These are phyloP conservation scores for Montipora capricornis DNA, from an alignment of 64 coral and sea anemone species.

Conservation along the genomic window DNA sequence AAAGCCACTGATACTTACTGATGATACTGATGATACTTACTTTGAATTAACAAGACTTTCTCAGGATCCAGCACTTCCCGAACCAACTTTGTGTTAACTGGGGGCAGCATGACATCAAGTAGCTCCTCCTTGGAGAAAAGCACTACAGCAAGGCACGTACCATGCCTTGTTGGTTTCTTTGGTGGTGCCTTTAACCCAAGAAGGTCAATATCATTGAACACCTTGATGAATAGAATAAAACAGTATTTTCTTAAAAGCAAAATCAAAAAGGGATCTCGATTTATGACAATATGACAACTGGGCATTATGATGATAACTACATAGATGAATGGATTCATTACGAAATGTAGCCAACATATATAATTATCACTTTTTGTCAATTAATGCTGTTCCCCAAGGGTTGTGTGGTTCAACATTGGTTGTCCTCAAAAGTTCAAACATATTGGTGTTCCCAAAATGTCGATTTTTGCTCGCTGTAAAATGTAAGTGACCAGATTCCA, in stretches of 20 bases:
- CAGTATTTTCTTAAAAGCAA: neutral
- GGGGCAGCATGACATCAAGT: neutral
- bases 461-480: too few relatives aligned
- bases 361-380: slow-evolving; percentile 3
- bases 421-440: too few relatives aligned
- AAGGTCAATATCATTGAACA: neutral
- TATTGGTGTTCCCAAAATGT: too few relatives aligned
- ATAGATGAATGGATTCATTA: neutral
- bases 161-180: neutral
- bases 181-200: neutral
- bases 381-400: neutral
- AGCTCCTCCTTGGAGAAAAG: neutral
- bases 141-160: neutral
- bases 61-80: neutral
- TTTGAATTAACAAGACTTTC: neutral
- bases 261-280: neutral
- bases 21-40: neutral
- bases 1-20: neutral
- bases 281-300: slow-evolving; percentile 6
- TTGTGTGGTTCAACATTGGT: too few relatives aligned
- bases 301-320: slow-evolving; percentile 9
- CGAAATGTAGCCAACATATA: neutral
- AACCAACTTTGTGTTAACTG: neutral
- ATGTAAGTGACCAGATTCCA: too few relatives aligned
- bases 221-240: neutral